These are phyloP conservation scores for Borostomias antarcticus DNA, from an alignment of 2,797 vertebrate species.

Conservation along the genomic window DNA sequence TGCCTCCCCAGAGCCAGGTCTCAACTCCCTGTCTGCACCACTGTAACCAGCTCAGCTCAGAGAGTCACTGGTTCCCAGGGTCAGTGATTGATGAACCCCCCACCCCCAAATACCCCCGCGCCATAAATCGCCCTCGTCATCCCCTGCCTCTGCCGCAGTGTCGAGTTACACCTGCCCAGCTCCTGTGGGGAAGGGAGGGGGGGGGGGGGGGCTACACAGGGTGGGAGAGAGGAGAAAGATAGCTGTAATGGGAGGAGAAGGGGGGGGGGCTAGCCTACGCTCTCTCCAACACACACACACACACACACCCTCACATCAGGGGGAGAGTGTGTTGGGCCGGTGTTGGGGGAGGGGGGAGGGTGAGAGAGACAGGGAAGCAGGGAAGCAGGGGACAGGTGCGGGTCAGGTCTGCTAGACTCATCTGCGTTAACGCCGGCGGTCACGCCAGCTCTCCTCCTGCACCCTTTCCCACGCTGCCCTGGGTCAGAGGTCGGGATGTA, in stretches of 20 bases:
- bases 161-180: conserved; percentile 28
- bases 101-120: background rate
- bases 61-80: conserved; percentile 33
- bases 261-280: background rate
- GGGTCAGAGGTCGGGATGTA: conserved; percentile 49
- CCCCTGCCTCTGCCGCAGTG: conserved; percentile 22
- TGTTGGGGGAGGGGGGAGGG: background rate
- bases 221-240: conserved; percentile 30
- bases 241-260: conserved; percentile 25
- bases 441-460: conserved; percentile 45
- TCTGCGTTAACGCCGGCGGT: conserved; percentile 59
- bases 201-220: background rate
- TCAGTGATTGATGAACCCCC: conserved; percentile 32
- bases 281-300: background rate
- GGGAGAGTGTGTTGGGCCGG: background rate
- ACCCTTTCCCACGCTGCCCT: conserved; percentile 57
- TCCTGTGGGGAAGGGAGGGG: background rate
- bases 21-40: background rate
- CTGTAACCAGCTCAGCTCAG: background rate
- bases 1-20: background rate
- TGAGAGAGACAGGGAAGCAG: background rate
- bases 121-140: conserved; percentile 48
- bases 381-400: conserved; percentile 55
- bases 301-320: background rate
- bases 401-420: conserved; percentile 59